Conservation (phyloP, 2,797 vertebrate species). For the Simalia tracyae region DNA sequence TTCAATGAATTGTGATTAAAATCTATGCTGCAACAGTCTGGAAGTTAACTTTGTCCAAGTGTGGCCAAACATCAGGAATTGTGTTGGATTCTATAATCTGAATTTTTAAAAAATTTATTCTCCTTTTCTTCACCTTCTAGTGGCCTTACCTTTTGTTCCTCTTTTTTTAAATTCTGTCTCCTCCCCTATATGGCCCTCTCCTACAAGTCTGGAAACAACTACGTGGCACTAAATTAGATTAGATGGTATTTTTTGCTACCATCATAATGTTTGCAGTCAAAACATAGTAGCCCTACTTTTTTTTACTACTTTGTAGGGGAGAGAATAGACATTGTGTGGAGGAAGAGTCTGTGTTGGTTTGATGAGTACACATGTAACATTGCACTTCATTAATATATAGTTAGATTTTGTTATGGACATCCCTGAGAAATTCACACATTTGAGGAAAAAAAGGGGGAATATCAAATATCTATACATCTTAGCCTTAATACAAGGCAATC, state of each 20-base stretch:
- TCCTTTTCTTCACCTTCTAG: background rate
- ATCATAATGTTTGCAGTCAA: background rate
- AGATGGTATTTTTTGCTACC: background rate
- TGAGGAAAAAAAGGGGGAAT: background rate
- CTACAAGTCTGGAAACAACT: background rate
- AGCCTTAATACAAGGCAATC: background rate
- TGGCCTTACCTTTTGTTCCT: background rate
- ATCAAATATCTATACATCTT: background rate
- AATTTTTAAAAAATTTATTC: background rate
- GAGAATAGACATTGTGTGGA: background rate
- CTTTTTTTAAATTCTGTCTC: background rate
- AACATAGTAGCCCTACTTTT: background rate
- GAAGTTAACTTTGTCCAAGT: background rate
- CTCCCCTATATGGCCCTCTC: background rate
- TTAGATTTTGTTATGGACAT: background rate
- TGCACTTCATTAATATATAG: background rate
- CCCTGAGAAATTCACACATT: background rate
- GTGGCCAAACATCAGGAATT: background rate
- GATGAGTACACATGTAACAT: background rate
- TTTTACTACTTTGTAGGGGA: background rate
- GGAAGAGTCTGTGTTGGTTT: background rate
- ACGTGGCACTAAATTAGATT: background rate
- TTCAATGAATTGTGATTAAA: background rate
- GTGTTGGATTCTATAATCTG: background rate
- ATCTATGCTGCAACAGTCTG: background rate